Evolutionary conservation across 2,888 invertebrate genomes (phyloP).

Genomic region (Deilephila elpenor): DNA sequence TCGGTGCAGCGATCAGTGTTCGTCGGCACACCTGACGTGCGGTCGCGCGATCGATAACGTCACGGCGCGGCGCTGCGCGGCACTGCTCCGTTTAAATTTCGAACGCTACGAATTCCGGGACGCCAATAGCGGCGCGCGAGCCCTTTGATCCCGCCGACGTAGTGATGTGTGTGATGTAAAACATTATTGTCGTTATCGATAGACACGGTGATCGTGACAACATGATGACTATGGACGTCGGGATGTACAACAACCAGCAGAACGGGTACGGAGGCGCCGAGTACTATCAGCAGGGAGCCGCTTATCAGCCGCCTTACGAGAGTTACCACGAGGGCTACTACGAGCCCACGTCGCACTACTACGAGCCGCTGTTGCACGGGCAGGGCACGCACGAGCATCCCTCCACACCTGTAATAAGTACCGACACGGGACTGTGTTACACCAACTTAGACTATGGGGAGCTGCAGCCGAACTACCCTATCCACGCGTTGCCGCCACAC

Average conservation of each 20-base stretch:
- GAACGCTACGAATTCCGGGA: constrained; percentile 60
- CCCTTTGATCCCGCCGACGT: constrained; percentile 48
- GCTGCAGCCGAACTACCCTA: constrained; percentile 77
- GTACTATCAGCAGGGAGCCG: constrained; percentile 82
- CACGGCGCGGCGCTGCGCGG: constrained; percentile 43
- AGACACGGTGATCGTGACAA: constrained; percentile 70
- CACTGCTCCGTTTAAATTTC: constrained; percentile 59
- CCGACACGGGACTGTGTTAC: constrained; percentile 94
- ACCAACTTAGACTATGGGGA: constrained; percentile 93
- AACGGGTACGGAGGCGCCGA: constrained; percentile 81
- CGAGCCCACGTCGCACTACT: constrained; percentile 80
- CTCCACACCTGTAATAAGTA: constrained; percentile 89
- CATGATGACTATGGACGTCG: constrained; percentile 94
- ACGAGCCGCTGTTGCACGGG: constrained; percentile 76
- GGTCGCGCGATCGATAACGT: constrained; percentile 64
- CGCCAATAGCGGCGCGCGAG: constrained; percentile 34
- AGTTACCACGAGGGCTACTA: constrained; percentile 79
- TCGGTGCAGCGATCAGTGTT: constrained; percentile 68
- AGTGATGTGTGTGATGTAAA: constrained; percentile 78
- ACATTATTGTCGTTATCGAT: constrained; percentile 57
- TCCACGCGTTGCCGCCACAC: constrained; percentile 83
- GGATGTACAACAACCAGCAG: constrained; percentile 90
- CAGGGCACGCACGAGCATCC: constrained; percentile 76
- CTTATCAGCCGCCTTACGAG: constrained; percentile 75
- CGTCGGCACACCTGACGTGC: constrained; percentile 73